Conservation (phyloP, 1,140 invertebrate genomes). For the Eupristina koningsbergeri region DNA sequence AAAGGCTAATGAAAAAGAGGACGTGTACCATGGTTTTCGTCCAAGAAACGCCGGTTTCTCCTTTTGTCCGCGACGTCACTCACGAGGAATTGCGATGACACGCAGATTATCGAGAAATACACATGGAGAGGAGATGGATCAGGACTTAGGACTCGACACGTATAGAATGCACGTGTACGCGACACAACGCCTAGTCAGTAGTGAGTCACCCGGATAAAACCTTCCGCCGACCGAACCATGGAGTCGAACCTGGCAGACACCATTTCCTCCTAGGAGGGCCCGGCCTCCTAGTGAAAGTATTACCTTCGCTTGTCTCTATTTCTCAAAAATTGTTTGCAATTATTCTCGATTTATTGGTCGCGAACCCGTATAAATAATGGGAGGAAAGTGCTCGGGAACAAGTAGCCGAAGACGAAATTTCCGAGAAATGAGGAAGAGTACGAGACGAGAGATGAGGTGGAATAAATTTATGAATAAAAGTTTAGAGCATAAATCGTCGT, state of each 20-base stretch:
- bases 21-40: not conserved
- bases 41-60: conserved; percentile 1
- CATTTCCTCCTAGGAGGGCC: not conserved
- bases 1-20: not conserved
- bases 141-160: conserved; percentile 19
- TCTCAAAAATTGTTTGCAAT: conserved; percentile 19
- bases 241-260: conserved; percentile 24
- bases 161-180: conserved; percentile 26
- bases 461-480: conserved; percentile 20
- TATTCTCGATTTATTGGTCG: conserved; percentile 27
- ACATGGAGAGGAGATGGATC: not conserved
- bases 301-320: not conserved
- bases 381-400: conserved; percentile 10
- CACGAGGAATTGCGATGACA: conserved; percentile 21
- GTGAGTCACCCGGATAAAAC: conserved; percentile 34
- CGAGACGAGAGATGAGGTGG: not conserved
- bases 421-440: conserved; percentile 1
- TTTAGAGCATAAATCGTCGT: conserved; percentile 5
- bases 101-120: conserved; percentile 35
- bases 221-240: not conserved
- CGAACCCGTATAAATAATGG: conserved; percentile 13
- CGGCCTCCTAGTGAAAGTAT: conserved; percentile 26
- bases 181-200: no score
- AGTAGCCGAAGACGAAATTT: not conserved
- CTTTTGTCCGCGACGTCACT: conserved; percentile 35